Evolutionary conservation across 2,888 invertebrate genomes (phyloP).

Genomic region (Pandemis heparana): DNA sequence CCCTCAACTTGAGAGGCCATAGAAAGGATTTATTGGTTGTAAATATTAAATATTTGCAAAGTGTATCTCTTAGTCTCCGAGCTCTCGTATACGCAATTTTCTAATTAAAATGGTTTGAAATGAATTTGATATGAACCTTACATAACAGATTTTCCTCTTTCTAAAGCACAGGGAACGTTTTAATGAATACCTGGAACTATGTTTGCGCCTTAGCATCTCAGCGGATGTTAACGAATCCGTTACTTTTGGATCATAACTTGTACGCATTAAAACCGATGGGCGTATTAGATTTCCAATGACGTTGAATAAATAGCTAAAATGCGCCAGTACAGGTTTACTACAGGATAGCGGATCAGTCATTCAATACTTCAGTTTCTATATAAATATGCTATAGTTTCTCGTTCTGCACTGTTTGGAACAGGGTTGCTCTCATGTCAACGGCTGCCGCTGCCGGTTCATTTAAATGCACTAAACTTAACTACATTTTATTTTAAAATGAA

Average conservation of each 20-base stretch:
- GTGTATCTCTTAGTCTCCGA: too few relatives aligned
- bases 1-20: too few relatives aligned
- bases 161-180: neutral
- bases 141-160: neutral
- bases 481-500: neutral
- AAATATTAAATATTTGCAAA: too few relatives aligned
- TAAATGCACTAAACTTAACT: constrained; percentile 44
- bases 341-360: constrained; percentile 64
- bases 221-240: neutral
- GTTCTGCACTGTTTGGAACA: constrained; percentile 46
- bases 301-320: constrained; percentile 22
- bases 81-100: too few relatives aligned
- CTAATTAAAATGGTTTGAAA: too few relatives aligned
- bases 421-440: constrained; percentile 39
- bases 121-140: too few relatives aligned
- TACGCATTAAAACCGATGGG: constrained; percentile 10
- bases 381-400: constrained; percentile 51
- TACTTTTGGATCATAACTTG: constrained; percentile 3
- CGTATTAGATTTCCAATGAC: constrained; percentile 22
- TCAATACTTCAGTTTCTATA: constrained; percentile 53
- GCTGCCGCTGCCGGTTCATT: constrained; percentile 46
- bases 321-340: constrained; percentile 31
- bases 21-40: too few relatives aligned
- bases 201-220: neutral
- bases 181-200: neutral